These are phyloP conservation scores for Mesorhabditis sp. DNA, from an alignment of 2,888 invertebrate genomes.

Conservation along the genomic window DNA sequence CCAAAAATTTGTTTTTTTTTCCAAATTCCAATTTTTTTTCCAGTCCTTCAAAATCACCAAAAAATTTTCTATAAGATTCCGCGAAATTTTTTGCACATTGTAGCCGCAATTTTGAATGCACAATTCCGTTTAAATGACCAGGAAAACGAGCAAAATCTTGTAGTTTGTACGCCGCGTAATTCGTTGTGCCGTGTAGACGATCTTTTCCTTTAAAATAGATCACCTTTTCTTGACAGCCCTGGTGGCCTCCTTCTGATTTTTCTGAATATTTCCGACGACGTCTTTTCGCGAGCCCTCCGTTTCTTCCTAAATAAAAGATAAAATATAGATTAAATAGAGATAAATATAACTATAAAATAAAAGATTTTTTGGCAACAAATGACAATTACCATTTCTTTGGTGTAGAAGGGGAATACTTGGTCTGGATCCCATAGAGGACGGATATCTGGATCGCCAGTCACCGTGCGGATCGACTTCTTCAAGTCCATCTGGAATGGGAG, in stretches of 20 bases:
- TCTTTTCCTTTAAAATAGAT: no score
- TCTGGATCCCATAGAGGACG: slow-evolving; percentile 33
- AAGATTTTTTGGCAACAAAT: background rate
- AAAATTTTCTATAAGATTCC: background rate
- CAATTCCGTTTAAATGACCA: background rate
- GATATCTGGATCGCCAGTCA: slow-evolving; percentile 18
- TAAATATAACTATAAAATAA: no score
- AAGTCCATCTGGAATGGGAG: no score
- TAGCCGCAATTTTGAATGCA: slow-evolving; percentile 5
- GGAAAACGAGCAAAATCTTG: no score
- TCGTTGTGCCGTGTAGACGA: no score
- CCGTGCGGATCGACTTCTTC: slow-evolving; percentile 9
- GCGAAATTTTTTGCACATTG: background rate
- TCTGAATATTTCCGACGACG: slow-evolving; percentile 33
- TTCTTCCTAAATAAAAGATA: slow-evolving; percentile 9
- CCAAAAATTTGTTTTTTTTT: no score
- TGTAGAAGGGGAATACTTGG: slow-evolving; percentile 16
- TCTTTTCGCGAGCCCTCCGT: slow-evolving; percentile 19
- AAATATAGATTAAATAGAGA: slow-evolving; percentile 2
- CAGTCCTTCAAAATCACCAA: no score
- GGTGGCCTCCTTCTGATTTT: slow-evolving; percentile 45
- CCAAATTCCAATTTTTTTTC: no score
- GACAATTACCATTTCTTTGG: slow-evolving; percentile 11
- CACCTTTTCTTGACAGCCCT: slow-evolving; percentile 36
- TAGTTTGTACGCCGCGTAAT: no score